phyloP scores from a whole-genome alignment of 2,113 vertebrate genomes.

The Scolopax mira region DNA sequence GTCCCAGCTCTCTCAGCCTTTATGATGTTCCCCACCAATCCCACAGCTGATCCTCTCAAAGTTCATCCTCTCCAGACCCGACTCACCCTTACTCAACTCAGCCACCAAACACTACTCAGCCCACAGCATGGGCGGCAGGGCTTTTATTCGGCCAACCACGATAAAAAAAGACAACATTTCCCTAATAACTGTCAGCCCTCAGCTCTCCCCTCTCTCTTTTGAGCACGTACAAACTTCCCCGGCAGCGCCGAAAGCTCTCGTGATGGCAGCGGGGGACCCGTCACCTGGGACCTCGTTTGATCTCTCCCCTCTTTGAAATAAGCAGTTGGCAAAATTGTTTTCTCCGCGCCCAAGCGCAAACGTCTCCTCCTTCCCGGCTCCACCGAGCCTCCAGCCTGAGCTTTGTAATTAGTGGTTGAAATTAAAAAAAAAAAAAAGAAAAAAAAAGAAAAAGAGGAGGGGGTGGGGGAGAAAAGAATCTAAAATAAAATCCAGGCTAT shows the following conservation, averaged over 20 bases:
- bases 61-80: background rate
- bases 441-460: no score
- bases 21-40: no score
- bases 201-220: background rate
- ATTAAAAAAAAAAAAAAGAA: background rate
- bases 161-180: background rate
- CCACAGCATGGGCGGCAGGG: background rate
- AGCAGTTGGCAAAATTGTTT: background rate
- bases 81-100: background rate
- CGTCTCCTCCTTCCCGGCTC: conserved; percentile 27
- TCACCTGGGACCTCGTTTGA: conserved; percentile 9
- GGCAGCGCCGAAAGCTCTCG: background rate
- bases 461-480: background rate
- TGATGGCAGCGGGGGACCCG: background rate
- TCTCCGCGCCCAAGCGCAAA: background rate
- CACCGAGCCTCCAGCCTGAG: background rate
- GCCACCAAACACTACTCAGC: background rate
- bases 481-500: conserved; percentile 34
- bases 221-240: fast-evolving
- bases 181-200: background rate
- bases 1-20: no score
- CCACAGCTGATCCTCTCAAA: background rate
- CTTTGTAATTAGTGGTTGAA: conserved; percentile 60
- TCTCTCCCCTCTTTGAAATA: background rate
- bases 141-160: background rate